A percentile compares a stretch with the other conserved stretches of the same genome.
Conservation (phyloP, 2,888 invertebrate species). For the Agonopterix subpropinquella region DNA sequence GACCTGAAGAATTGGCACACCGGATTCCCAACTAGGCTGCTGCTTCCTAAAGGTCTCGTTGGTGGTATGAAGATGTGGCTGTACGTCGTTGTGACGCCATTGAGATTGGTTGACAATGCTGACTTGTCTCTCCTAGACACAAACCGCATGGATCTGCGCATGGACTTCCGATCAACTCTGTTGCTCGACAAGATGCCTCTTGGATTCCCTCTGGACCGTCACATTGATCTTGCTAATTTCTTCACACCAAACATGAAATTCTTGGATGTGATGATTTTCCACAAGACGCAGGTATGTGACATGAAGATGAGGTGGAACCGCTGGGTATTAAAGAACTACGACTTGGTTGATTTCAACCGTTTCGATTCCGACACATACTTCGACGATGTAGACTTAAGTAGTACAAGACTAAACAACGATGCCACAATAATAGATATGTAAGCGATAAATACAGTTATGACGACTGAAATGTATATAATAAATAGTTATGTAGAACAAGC, state of each 20-base stretch:
- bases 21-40: constrained; percentile 81
- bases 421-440: no score
- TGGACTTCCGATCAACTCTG: constrained; percentile 56
- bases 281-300: constrained; percentile 68
- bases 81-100: constrained; percentile 77
- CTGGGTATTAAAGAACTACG: constrained; percentile 51
- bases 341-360: constrained; percentile 42
- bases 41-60: constrained; percentile 81
- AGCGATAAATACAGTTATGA: not conserved
- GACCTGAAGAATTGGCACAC: constrained; percentile 70
- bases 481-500: no score
- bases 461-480: not conserved
- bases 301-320: constrained; percentile 62
- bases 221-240: constrained; percentile 75
- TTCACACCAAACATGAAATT: constrained; percentile 81
- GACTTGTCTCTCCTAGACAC: constrained; percentile 51
- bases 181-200: constrained; percentile 78
- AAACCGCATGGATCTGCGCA: constrained; percentile 54
- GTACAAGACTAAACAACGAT: not conserved
- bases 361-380: constrained; percentile 37
- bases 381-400: constrained; percentile 36
- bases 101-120: constrained; percentile 57
- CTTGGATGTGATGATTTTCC: constrained; percentile 79
- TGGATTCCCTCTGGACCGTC: constrained; percentile 85
- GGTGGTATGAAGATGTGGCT: constrained; percentile 80